Percentiles rank a stretch among this genome's conserved stretches.
phyloP scores from a whole-genome alignment of 2,888 invertebrate species.

The Horisme vitalbata region DNA sequence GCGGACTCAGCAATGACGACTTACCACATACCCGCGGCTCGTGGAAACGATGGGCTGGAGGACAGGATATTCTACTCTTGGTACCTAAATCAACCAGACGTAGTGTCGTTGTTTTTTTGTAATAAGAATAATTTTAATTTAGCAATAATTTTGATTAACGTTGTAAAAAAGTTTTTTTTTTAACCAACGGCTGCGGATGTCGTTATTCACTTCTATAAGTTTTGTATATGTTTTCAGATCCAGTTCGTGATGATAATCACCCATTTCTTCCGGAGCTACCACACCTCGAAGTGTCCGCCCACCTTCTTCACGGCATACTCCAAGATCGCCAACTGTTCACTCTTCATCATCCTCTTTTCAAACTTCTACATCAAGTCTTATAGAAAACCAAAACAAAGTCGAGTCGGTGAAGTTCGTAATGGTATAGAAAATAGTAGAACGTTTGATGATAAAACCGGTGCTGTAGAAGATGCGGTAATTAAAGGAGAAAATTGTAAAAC shows the following conservation, averaged over 20 bases:
- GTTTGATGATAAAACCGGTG: too few species aligned
- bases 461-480: background rate
- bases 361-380: constrained; percentile 14
- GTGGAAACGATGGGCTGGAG: too few species aligned
- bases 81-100: too few species aligned
- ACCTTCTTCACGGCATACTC: constrained; percentile 2
- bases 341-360: constrained; percentile 11
- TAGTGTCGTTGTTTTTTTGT: too few species aligned
- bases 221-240: constrained; percentile 3
- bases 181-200: too few species aligned
- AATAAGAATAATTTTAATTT: too few species aligned
- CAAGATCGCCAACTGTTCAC: background rate
- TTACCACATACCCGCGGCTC: too few species aligned
- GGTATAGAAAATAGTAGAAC: background rate
- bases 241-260: constrained; percentile 14
- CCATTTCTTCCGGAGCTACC: constrained; percentile 25
- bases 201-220: too few species aligned
- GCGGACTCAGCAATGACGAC: too few species aligned
- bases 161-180: too few species aligned
- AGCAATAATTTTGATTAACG: too few species aligned
- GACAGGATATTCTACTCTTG: too few species aligned
- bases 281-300: constrained; percentile 25
- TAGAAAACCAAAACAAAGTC: background rate
- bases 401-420: background rate
- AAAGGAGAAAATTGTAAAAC: background rate